These are phyloP conservation scores for Gymnothorax reevesii DNA, from an alignment of 2,797 vertebrate genomes.

Conservation along the genomic window DNA sequence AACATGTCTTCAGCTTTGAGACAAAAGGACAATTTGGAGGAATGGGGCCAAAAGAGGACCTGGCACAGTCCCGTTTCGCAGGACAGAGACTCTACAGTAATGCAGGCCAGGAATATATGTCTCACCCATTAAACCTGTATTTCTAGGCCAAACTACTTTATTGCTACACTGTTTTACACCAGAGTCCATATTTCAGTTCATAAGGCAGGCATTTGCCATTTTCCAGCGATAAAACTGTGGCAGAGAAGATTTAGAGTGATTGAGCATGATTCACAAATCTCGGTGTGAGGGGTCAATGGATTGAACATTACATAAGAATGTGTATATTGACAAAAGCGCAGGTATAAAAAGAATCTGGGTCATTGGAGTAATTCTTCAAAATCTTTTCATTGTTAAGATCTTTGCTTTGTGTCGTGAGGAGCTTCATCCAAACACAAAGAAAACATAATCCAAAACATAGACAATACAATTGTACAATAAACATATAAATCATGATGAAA, in stretches of 20 bases:
- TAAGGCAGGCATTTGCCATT: not conserved
- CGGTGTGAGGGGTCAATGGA: not conserved
- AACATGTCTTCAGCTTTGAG: no score
- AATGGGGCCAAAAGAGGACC: no score
- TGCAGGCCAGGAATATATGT: not conserved
- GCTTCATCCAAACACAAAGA: not conserved
- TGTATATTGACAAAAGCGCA: not conserved
- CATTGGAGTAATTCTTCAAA: not conserved
- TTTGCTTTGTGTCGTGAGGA: not conserved
- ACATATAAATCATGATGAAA: not conserved
- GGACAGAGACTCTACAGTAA: not conserved
- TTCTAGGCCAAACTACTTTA: not conserved
- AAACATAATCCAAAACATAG: not conserved
- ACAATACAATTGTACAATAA: not conserved
- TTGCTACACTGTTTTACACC: not conserved
- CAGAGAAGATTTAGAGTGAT: not conserved
- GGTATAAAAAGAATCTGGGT: not conserved
- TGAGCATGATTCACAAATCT: not conserved
- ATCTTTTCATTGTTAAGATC: not conserved
- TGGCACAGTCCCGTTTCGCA: no score
- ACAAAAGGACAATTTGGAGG: no score
- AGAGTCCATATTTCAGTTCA: not conserved
- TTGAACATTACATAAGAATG: not conserved
- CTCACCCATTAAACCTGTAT: not conserved
- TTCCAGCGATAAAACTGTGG: not conserved